Percentiles rank a stretch among this genome's conserved stretches.
phyloP scores from a whole-genome alignment of 1,140 invertebrate species.

The Drosophila setifemur region DNA sequence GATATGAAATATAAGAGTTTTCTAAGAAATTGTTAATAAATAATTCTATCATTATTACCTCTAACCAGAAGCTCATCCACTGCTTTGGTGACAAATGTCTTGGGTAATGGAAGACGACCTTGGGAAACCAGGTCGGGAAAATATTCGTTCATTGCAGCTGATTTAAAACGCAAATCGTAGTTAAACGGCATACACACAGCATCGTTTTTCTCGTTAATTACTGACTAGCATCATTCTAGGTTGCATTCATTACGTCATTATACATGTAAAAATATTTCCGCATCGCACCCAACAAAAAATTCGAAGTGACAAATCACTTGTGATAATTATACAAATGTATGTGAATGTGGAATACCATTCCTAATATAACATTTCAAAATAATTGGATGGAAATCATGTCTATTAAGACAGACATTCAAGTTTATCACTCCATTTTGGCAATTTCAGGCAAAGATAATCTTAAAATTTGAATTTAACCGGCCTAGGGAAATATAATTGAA shows the following conservation, averaged over 20 bases:
- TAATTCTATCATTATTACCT: too few relatives aligned
- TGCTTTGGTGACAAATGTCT: background rate
- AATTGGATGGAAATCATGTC: too few relatives aligned
- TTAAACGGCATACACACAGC: slow-evolving; percentile 2
- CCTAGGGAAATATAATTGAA: too few relatives aligned
- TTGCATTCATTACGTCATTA: too few relatives aligned
- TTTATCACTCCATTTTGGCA: too few relatives aligned
- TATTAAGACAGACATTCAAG: too few relatives aligned
- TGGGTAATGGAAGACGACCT: background rate
- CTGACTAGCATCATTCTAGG: slow-evolving; percentile 4
- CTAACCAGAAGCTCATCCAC: too few relatives aligned
- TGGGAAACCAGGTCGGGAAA: background rate
- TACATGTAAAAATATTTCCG: slow-evolving; percentile 31
- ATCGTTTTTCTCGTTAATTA: slow-evolving; percentile 27
- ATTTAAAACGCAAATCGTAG: slow-evolving; percentile 15
- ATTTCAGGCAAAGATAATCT: too few relatives aligned
- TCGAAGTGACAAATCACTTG: slow-evolving; percentile 1
- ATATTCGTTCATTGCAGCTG: background rate
- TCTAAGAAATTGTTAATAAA: too few relatives aligned
- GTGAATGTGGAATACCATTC: slow-evolving; percentile 28
- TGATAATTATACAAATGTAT: slow-evolving; percentile 17
- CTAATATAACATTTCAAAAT: too few relatives aligned
- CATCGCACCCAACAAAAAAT: slow-evolving; percentile 17
- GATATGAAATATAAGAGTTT: too few relatives aligned
- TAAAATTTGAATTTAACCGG: too few relatives aligned